These are phyloP conservation scores for Melospiza melodia DNA, from an alignment of 2,113 vertebrate species.

Conservation along the genomic window DNA sequence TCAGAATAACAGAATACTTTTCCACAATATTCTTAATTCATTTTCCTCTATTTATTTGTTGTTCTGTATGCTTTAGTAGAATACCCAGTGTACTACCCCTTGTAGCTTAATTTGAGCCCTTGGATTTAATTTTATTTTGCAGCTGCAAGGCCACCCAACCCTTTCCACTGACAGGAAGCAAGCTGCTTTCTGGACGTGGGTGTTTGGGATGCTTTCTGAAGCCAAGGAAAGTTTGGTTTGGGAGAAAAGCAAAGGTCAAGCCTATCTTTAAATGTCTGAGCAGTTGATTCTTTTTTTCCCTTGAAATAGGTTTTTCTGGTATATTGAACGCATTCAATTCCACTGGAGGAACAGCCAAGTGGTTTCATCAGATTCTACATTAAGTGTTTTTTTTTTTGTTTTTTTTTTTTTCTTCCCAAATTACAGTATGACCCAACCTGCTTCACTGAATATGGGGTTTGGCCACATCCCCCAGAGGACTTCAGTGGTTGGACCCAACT, in stretches of 20 bases:
- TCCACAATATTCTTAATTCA: not conserved
- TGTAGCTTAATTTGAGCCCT: not conserved
- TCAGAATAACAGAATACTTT: not conserved
- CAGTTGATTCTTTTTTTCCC: not conserved
- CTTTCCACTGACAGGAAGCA: not conserved
- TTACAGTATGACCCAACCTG: not conserved
- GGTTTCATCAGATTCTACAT: not conserved
- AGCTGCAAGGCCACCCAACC: slow-evolving; percentile 4
- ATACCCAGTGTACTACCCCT: not conserved
- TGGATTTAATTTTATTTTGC: slow-evolving; percentile 1
- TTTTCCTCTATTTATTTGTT: not conserved
- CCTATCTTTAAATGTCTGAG: not conserved
- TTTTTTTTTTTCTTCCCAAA: not conserved
- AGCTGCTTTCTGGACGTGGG: not conserved
- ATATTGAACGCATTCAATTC: not conserved
- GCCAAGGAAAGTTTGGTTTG: slow-evolving; percentile 7
- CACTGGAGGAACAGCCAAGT: not conserved
- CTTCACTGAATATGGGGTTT: not conserved
- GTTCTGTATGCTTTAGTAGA: not conserved
- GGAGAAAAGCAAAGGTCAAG: slow-evolving; percentile 4
- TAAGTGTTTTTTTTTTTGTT: not conserved
- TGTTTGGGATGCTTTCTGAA: not conserved
- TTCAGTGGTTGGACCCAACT: not conserved
- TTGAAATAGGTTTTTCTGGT: not conserved
- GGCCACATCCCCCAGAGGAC: not conserved